Evolutionary conservation across 2,797 vertebrate species (phyloP).

Genomic region (Euphonia xanthogaster): DNA sequence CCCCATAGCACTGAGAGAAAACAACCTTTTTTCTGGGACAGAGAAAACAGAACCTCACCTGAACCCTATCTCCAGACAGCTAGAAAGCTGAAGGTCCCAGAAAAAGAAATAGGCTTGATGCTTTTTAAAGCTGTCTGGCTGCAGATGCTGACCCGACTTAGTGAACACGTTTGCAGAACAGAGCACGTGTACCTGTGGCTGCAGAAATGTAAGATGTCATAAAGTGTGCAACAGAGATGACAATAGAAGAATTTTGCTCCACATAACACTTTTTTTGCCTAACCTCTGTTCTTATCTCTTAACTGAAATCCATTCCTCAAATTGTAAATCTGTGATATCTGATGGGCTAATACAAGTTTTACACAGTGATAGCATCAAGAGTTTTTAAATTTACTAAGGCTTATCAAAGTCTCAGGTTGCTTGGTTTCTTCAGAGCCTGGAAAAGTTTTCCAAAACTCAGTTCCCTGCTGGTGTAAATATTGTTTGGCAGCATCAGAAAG

Average conservation of each 20-base stretch:
- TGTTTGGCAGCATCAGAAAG: background rate
- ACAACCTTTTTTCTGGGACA: background rate
- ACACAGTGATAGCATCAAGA: background rate
- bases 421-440: background rate
- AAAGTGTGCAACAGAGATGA: background rate
- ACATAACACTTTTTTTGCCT: background rate
- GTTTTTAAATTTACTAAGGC: background rate
- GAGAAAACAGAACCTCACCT: background rate
- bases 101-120: background rate
- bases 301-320: background rate
- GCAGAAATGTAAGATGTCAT: background rate
- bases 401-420: background rate
- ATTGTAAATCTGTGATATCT: background rate
- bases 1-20: background rate
- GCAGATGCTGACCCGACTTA: background rate
- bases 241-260: background rate
- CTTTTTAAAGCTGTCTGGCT: background rate
- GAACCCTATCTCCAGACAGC: background rate
- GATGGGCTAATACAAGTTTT: background rate
- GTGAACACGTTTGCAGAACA: background rate
- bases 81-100: background rate
- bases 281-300: background rate
- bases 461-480: background rate
- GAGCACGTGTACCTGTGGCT: background rate
- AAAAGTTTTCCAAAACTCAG: slow-evolving; percentile 17